phyloP scores from a whole-genome alignment of 2,888 invertebrate species.

The Ophion obscuratus region DNA sequence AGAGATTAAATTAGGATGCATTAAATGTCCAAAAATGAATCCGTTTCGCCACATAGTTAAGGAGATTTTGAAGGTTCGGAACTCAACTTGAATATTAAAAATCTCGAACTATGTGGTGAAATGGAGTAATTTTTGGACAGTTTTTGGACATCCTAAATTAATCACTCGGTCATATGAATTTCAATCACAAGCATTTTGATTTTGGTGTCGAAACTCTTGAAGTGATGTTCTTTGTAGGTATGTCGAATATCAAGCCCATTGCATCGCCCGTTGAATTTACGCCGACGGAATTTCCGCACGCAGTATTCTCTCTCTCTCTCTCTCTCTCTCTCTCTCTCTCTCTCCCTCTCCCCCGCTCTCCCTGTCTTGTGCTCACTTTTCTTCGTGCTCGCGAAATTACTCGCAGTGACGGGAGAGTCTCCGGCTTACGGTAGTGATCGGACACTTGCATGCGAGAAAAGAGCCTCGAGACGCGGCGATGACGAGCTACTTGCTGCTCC shows the following conservation, averaged over 20 bases:
- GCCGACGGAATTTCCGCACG: slow-evolving; percentile 58
- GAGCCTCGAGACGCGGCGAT: slow-evolving; percentile 50
- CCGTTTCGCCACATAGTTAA: too few relatives aligned
- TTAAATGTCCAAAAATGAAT: too few relatives aligned
- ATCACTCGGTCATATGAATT: too few relatives aligned
- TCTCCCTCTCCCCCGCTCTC: background rate
- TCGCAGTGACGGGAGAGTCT: slow-evolving; percentile 38
- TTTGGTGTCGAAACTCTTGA: too few relatives aligned
- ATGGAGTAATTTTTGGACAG: too few relatives aligned
- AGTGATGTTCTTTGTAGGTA: too few relatives aligned
- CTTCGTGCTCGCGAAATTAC: slow-evolving; percentile 31
- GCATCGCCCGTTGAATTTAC: slow-evolving; percentile 58
- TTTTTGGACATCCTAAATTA: too few relatives aligned
- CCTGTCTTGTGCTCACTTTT: background rate
- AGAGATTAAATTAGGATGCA: too few relatives aligned
- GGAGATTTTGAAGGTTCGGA: too few relatives aligned
- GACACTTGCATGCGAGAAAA: slow-evolving; percentile 48
- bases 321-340: background rate
- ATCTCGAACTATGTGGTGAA: background rate
- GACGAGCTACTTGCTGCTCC: slow-evolving; percentile 57
- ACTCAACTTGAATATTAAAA: background rate
- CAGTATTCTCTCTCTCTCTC: slow-evolving; percentile 8
- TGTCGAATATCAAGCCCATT: slow-evolving; percentile 32
- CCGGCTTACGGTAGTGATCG: slow-evolving; percentile 20
- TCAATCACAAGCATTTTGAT: too few relatives aligned